A percentile compares a stretch with the other conserved stretches of the same genome.
Evolutionary conservation across 2,888 invertebrate species (phyloP).

Genomic region (Flexamia atlantica): DNA sequence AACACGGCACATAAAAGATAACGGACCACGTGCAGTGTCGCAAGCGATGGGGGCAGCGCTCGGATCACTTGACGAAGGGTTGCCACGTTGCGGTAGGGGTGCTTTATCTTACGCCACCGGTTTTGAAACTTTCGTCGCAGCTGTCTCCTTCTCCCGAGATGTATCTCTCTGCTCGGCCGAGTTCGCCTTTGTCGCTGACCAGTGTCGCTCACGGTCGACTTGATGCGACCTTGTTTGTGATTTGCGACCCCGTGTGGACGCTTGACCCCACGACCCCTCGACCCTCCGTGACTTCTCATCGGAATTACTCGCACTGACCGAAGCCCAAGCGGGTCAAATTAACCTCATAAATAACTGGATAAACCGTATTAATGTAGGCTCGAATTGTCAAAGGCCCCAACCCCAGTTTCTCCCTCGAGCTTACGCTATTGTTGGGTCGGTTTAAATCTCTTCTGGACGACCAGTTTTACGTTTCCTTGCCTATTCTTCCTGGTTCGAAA

Average conservation of each 20-base stretch:
- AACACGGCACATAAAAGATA: neutral
- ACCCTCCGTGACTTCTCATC: conserved; percentile 43
- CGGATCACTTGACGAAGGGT: conserved; percentile 9
- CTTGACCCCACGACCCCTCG: conserved; percentile 16
- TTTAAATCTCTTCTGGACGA: conserved; percentile 40
- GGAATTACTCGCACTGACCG: conserved; percentile 31
- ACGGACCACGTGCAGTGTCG: conserved; percentile 29
- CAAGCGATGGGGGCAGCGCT: conserved; percentile 23
- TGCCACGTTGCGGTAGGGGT: neutral
- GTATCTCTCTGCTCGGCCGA: neutral
- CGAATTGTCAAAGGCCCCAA: neutral
- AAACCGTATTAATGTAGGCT: neutral
- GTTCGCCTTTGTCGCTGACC: conserved; percentile 23
- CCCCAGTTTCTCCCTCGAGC: conserved; percentile 14
- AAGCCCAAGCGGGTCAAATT: conserved; percentile 36
- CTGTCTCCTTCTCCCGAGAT: conserved; percentile 1
- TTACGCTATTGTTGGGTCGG: neutral
- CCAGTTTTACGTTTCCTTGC: conserved; percentile 7
- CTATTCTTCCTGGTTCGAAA: conserved; percentile 2
- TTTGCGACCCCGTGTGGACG: neutral
- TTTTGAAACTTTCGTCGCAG: conserved; percentile 21
- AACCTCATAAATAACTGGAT: conserved; percentile 27
- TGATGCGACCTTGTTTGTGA: conserved; percentile 30
- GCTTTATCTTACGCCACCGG: conserved; percentile 1
- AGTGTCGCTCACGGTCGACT: conserved; percentile 16